Conservation (phyloP, 2,113 vertebrate genomes). For the Zosterops pallidus region DNA sequence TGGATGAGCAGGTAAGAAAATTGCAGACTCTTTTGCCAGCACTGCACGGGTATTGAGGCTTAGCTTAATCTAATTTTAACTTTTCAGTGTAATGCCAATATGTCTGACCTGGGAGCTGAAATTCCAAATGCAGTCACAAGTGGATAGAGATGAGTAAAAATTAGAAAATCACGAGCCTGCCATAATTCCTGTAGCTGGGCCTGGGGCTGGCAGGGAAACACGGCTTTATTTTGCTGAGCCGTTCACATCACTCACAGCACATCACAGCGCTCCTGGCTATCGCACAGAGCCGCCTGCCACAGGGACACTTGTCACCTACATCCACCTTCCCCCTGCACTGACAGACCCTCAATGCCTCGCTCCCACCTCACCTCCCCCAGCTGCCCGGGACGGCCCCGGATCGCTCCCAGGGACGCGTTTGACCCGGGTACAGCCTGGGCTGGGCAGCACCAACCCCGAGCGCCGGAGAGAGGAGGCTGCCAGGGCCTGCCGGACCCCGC, state of each 20-base stretch:
- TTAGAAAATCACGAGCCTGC: accelerated
- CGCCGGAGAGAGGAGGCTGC: neutral
- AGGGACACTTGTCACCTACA: accelerated
- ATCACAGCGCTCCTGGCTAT: accelerated
- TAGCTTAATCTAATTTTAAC: neutral
- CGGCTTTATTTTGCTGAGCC: neutral
- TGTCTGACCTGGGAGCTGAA: neutral
- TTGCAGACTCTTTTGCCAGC: neutral
- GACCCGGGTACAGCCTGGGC: accelerated
- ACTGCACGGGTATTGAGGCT: accelerated
- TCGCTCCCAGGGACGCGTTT: neutral
- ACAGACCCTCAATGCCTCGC: accelerated
- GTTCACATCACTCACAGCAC: neutral
- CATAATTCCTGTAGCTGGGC: neutral
- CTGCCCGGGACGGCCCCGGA: neutral
- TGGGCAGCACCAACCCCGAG: neutral
- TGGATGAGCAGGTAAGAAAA: neutral
- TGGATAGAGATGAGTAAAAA: accelerated
- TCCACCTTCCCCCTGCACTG: neutral
- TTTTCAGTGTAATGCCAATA: neutral
- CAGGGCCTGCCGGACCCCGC: neutral
- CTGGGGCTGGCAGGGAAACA: neutral
- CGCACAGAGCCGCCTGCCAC: neutral
- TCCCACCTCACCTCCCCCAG: neutral
- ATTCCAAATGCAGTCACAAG: neutral